These are phyloP conservation scores for Brachirus orientalis DNA, from an alignment of 2,113 vertebrate genomes.

Conservation along the genomic window DNA sequence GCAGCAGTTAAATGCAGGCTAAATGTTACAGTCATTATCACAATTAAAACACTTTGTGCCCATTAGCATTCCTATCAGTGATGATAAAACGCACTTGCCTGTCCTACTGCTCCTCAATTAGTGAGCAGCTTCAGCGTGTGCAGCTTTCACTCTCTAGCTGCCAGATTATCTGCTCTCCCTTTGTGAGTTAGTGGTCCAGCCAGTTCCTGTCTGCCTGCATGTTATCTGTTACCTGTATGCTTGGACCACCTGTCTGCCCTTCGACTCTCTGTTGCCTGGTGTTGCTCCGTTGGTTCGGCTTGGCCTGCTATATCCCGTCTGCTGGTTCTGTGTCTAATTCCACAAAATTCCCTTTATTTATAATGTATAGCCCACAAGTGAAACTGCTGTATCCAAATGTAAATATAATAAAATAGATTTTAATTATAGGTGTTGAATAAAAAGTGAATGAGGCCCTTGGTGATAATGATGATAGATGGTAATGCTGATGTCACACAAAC, in stretches of 20 bases:
- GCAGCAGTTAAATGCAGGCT: background rate
- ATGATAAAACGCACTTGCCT: slow-evolving; percentile 23
- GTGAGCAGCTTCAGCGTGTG: slow-evolving; percentile 4
- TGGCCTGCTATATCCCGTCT: slow-evolving; percentile 2
- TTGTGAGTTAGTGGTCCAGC: slow-evolving; percentile 3
- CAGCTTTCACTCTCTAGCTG: slow-evolving; percentile 20
- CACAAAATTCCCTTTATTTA: background rate
- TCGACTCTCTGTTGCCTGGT: slow-evolving; percentile 5
- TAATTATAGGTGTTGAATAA: too few species aligned
- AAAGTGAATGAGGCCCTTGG: too few species aligned
- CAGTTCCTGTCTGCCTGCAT: slow-evolving; percentile 10
- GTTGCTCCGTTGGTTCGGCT: background rate
- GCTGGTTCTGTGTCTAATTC: background rate
- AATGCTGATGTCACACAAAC: too few species aligned
- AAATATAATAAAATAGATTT: background rate
- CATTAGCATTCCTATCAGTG: slow-evolving; percentile 2
- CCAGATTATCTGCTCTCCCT: slow-evolving; percentile 13
- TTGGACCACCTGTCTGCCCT: slow-evolving; percentile 18
- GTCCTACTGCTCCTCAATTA: slow-evolving; percentile 18
- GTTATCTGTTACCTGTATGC: slow-evolving; percentile 15
- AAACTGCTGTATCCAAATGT: background rate
- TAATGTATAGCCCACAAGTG: background rate
- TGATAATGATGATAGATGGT: too few species aligned
- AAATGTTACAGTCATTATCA: slow-evolving; percentile 1
- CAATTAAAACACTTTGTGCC: slow-evolving; percentile 4